Evolutionary conservation across 2,113 vertebrate genomes (phyloP).

Genomic region (Formicarius rufipectus): DNA sequence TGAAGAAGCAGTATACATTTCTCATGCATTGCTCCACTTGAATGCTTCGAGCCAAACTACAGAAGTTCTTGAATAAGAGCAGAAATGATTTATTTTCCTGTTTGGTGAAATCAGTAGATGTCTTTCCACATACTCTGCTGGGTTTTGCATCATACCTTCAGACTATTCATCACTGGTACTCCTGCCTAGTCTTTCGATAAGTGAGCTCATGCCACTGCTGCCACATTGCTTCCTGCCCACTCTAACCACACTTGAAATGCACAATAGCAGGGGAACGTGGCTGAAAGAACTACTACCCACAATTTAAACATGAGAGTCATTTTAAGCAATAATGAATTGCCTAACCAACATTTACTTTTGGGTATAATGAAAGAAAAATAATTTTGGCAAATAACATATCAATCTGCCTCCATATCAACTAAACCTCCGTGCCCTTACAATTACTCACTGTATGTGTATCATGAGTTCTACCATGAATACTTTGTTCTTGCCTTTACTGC

Average conservation of each 20-base stretch:
- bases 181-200: background rate
- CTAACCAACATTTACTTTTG: background rate
- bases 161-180: background rate
- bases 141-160: background rate
- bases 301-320: background rate
- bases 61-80: background rate
- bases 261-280: rapidly evolving
- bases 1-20: background rate
- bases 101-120: background rate
- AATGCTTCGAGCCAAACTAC: background rate
- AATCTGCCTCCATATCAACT: background rate
- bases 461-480: background rate
- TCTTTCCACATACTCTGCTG: background rate
- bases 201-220: background rate
- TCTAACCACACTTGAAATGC: background rate
- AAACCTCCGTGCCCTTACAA: background rate
- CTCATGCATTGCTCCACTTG: background rate
- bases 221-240: background rate
- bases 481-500: background rate
- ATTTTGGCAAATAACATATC: background rate
- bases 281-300: background rate
- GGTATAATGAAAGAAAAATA: background rate
- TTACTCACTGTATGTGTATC: background rate
- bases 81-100: background rate
- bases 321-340: background rate